Percentiles rank a stretch among this genome's conserved stretches.
Evolutionary conservation across 2,888 invertebrate species (phyloP).

Genomic region (Heliconius charithonia): DNA sequence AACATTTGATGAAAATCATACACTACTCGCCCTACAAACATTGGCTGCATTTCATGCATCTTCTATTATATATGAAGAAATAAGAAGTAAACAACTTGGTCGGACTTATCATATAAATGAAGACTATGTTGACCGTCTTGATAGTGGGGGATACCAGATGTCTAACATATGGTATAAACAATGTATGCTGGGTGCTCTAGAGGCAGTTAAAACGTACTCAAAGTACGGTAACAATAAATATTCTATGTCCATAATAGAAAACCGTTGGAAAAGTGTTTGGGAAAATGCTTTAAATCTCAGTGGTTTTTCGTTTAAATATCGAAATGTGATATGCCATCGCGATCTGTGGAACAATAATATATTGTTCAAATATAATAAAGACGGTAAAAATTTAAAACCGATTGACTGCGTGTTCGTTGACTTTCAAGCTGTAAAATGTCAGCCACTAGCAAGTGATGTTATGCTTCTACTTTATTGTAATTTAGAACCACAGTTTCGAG

Average conservation of each 20-base stretch:
- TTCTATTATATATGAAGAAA: constrained; percentile 80
- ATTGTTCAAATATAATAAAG: constrained; percentile 76
- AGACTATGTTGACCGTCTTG: constrained; percentile 58
- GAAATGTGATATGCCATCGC: constrained; percentile 84
- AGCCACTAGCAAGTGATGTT: constrained; percentile 87
- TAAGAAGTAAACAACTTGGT: constrained; percentile 59
- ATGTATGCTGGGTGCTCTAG: constrained; percentile 68
- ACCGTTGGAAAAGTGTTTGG: constrained; percentile 66
- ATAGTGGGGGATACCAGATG: constrained; percentile 62
- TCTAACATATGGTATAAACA: constrained; percentile 66
- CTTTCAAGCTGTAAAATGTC: constrained; percentile 87
- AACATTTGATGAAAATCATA: constrained; percentile 76
- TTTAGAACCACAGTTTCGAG: constrained; percentile 75
- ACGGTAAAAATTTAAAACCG: constrained; percentile 61
- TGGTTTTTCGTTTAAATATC: constrained; percentile 61
- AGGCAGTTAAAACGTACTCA: constrained; percentile 64
- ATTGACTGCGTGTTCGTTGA: constrained; percentile 86
- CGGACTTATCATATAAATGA: constrained; percentile 61
- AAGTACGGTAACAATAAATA: constrained; percentile 57
- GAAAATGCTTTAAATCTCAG: constrained; percentile 58
- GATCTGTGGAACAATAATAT: constrained; percentile 87
- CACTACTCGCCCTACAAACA: constrained; percentile 71
- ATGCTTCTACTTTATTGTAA: constrained; percentile 83
- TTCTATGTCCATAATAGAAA: constrained; percentile 57
- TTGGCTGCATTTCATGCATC: constrained; percentile 80